Evolutionary conservation across 2,113 vertebrate species (phyloP).

Genomic region (Pollimyrus isidori): DNA sequence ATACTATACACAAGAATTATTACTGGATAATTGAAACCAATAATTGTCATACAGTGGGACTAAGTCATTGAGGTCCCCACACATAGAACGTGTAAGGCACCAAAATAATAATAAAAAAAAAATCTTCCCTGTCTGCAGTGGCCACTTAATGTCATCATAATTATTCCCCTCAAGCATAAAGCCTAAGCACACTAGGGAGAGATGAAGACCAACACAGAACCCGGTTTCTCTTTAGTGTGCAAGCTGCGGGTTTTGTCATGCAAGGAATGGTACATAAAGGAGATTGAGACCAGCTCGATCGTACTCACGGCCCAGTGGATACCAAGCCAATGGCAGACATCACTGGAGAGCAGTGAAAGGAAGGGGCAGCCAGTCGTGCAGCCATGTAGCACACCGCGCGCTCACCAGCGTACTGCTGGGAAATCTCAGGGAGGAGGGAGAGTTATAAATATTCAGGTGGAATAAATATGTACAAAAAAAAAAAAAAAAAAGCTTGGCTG

Average conservation of each 20-base stretch:
- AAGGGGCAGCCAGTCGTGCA: background rate
- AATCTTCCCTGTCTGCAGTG: background rate
- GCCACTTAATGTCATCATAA: background rate
- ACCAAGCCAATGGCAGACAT: background rate
- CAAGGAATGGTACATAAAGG: background rate
- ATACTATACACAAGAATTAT: background rate
- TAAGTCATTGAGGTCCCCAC: background rate
- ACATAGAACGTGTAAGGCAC: background rate
- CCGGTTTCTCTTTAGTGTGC: background rate
- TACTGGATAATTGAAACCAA: background rate
- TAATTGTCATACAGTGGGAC: background rate
- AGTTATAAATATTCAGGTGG: background rate
- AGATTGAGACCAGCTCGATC: background rate
- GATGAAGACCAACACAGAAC: background rate
- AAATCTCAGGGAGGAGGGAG: background rate
- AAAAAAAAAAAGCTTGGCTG: background rate
- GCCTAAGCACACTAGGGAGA: background rate
- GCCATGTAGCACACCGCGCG: background rate
- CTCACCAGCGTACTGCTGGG: background rate
- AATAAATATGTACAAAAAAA: background rate
- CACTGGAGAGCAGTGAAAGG: background rate
- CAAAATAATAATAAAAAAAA: background rate
- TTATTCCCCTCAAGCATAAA: background rate
- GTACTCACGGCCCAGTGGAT: background rate
- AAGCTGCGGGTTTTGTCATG: background rate